Base-by-base conservation (phyloP, 1,140 invertebrate species). In the Eurosta solidaginis region DNA sequence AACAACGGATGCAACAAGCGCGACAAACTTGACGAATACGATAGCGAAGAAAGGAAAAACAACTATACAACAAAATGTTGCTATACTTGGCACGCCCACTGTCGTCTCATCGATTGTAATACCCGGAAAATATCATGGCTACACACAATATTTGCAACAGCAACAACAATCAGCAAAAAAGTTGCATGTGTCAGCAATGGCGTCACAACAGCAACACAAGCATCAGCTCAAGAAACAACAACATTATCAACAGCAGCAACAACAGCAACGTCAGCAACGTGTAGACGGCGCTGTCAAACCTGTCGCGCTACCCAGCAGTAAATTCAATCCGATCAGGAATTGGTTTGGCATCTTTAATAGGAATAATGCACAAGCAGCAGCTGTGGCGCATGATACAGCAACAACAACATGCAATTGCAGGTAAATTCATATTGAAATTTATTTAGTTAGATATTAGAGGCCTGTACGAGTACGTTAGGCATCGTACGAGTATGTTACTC, bases 271-370 rank as follows among this genome's bases (percentile, higher is more conserved):
- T 7, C 79, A 74, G 73, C 47, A 49, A 77, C n/a, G 25, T 45
- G 12, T 73, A 50, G 77, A 80, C 75, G 54, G 78, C 75, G 76
- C 74, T 49, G 36, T 74, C 25, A 85, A 85, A 85, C 84, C 84
- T 78, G 84, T 84, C 82, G 82, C 82, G 78, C 17, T 68, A 40
- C 59, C 59, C 29, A 68, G 59, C 59, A 22, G 45, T 20, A 82
- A 85, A 81, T 82, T 86, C 79, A 86, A 86, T 86, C 85, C 85
- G 79, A 86, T 86, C 84, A 86, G 86, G 82, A 86, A 86, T 86
- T 86, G 85, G 85, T 85, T 86, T 81, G 83, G 83, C 22, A 74
- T 49, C 76, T 86, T 85, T 79, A 86, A 86, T 85, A 83, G 85
- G 59, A 86, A 86, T 81, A 84, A 86, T 82, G 82, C 84, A 80